Conservation (phyloP, 2,113 vertebrate species). For the Ondatra zibethicus region DNA sequence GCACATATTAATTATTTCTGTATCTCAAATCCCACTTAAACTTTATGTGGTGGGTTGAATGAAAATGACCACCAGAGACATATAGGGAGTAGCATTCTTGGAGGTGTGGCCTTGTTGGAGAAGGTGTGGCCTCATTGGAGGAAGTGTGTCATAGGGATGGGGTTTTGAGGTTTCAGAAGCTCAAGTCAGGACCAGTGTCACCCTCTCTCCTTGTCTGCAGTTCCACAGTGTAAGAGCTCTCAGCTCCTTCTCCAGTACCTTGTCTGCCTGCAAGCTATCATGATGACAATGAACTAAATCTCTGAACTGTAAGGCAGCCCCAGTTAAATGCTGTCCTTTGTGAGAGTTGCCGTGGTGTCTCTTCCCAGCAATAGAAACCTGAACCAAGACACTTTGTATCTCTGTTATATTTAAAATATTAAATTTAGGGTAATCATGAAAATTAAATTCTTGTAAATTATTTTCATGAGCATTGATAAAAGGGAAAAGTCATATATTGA, state of each 20-base stretch:
- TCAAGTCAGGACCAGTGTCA: neutral
- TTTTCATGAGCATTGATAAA: neutral
- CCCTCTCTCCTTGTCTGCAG: neutral
- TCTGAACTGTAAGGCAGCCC: neutral
- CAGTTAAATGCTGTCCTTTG: neutral
- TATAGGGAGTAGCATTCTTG: neutral
- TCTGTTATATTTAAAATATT: slow-evolving; percentile 36
- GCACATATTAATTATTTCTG: neutral
- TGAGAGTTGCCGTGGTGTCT: neutral
- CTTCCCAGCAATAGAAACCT: neutral
- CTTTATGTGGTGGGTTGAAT: neutral
- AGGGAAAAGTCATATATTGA: neutral
- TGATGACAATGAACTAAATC: neutral
- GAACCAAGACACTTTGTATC: neutral
- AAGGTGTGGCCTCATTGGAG: neutral
- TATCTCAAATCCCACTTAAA: neutral
- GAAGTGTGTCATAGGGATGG: neutral
- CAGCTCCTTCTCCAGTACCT: neutral
- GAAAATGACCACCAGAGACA: no score
- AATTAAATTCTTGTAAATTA: slow-evolving; percentile 36
- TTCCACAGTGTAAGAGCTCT: neutral
- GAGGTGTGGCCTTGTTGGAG: neutral
- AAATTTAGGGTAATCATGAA: slow-evolving; percentile 28
- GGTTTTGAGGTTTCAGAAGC: neutral
- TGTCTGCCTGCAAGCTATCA: neutral